Base-by-base conservation (phyloP, 2,113 vertebrate genomes). In the Puntigrus tetrazona region DNA sequence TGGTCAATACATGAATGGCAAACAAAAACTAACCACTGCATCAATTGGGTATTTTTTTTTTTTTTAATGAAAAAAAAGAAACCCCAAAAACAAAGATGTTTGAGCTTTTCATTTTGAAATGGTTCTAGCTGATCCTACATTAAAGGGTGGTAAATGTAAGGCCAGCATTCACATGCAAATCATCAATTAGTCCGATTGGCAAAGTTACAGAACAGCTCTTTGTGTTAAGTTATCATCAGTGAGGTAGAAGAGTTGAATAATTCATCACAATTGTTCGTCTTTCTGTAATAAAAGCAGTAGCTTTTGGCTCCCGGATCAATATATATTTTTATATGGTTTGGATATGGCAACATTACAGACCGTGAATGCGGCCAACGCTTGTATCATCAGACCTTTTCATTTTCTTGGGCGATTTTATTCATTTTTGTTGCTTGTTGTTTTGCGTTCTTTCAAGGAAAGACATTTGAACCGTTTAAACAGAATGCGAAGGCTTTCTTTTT, bases 131-230 rank as follows among this genome's bases (percentile, higher is more conserved):
- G 57, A 65, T 47, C 31, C 59, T 47, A 61, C 65, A 78, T 78
- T 67, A 84, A 84, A 47, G 43, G 41, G 36, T 69, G 65, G 43
- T 57, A 70, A 55, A 78, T 84, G 27, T 76, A 29, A 80, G 72
- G 7, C 55, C 41, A 31, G 43, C 4, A 81, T 81, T 81, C 78
- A 82, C 63, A 82, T 70, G 65, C 43, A 70, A 69, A 82, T 69
- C 31, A 36, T 70, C 80, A 82, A 82, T 82, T 82, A 81, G 78
- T 67, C 43, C 41, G 22, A 67, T 67, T 81, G 80, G 65, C 80
- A 82, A 69, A 82, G 63, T 82, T 55, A 82, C 80, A 82, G 65
- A 70, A 38, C 31, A 27, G 80, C 80, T 82, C 65, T 82, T 52
- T 82, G 27, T 82, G 65, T 70, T 55, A 70, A 72, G 43, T 69